These are phyloP conservation scores for Cardinalis cardinalis DNA, from an alignment of 2,113 vertebrate genomes.

Conservation along the genomic window DNA sequence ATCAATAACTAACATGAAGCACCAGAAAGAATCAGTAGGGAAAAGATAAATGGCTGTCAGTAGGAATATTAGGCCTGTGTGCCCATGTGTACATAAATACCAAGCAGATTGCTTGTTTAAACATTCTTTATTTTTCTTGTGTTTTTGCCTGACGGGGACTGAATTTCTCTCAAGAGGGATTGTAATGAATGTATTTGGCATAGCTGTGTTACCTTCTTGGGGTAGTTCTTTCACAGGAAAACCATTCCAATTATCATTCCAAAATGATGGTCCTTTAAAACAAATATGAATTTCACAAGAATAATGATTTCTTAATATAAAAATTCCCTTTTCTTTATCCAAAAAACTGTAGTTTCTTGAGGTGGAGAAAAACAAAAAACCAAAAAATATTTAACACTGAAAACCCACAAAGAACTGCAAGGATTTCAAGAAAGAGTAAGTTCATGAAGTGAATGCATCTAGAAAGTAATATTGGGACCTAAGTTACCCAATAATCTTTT, in stretches of 20 bases:
- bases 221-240: conserved; percentile 19
- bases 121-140: background rate
- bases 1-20: background rate
- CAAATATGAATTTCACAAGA: conserved; percentile 34
- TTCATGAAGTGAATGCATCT: background rate
- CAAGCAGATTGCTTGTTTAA: background rate
- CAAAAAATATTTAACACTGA: background rate
- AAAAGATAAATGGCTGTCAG: background rate
- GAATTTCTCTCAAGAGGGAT: conserved; percentile 24
- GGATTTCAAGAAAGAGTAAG: background rate
- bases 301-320: background rate
- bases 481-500: background rate
- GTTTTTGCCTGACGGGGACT: background rate
- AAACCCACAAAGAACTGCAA: background rate
- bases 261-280: conserved; percentile 37
- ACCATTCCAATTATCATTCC: conserved; percentile 20
- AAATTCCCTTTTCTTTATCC: background rate
- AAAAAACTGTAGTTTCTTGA: background rate
- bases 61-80: background rate
- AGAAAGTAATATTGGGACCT: background rate
- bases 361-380: background rate
- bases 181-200: conserved; percentile 22
- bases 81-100: background rate
- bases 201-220: background rate
- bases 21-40: background rate